Evolutionary conservation across 2,888 invertebrate species (phyloP).

Genomic region (Strigamia crassipes): DNA sequence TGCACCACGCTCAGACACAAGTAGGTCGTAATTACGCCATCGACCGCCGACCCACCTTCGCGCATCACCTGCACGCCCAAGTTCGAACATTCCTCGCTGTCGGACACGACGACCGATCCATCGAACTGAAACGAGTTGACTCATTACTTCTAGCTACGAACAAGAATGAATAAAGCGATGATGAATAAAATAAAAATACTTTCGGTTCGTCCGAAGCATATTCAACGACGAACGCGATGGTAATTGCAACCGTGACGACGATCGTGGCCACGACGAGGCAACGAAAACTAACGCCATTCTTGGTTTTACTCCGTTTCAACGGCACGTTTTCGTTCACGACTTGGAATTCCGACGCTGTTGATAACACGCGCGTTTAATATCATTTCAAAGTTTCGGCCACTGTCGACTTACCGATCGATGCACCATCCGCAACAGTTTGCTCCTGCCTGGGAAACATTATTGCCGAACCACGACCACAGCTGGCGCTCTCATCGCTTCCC

Average conservation of each 20-base stretch:
- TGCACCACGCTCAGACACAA: constrained; percentile 75
- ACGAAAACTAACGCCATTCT: background rate
- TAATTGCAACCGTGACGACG: constrained; percentile 1
- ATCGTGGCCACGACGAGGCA: background rate
- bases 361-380: background rate
- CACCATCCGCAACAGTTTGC: background rate
- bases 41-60: constrained; percentile 74
- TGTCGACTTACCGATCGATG: background rate
- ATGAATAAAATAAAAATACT: too few relatives aligned
- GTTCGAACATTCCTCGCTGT: constrained; percentile 71
- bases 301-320: background rate
- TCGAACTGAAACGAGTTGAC: constrained; percentile 61
- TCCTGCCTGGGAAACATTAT: background rate
- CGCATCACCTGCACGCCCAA: constrained; percentile 71
- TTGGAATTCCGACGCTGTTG: background rate
- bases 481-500: too few relatives aligned
- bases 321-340: background rate
- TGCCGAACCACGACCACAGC: background rate
- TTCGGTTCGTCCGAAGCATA: background rate
- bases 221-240: constrained; percentile 1
- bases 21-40: constrained; percentile 74
- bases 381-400: background rate
- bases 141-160: background rate
- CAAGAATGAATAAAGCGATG: too few relatives aligned
- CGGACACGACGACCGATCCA: constrained; percentile 65